Base-by-base conservation (phyloP, 2,797 vertebrate species). In the Amblyopsis hoosieri region DNA sequence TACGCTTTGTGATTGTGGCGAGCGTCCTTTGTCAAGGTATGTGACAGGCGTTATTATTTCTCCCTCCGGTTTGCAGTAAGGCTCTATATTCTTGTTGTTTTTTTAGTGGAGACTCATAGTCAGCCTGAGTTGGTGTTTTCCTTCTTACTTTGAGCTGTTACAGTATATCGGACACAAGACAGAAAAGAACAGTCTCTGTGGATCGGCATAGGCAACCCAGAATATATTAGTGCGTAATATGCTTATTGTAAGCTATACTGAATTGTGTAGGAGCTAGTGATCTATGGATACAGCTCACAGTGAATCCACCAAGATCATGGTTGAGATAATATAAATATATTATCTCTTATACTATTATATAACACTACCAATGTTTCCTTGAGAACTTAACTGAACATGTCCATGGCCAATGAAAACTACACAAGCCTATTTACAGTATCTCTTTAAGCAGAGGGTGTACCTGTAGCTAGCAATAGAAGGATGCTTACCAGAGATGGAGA, bases 41-140 rank as follows among this genome's bases (percentile, higher is more conserved):
- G 49, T 66, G 82, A 78, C 76, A 73, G 75, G 12, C 74, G 71
- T 62, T 54, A 54, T 86, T 67, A 76, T 67, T 78, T 54, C 61
- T 71, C 11, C 51, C 6, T 13, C 54, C 29, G 42, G 29, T 60
- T 63, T 48, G 50, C 45, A 37, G 45, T 37, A 13, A 13, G 4
- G 52, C 53, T 37, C 29, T 54, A 53, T 23, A 23, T 23, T 23
- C 2, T 56, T 47, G 17, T 57, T 67, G 23, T 54, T 54, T 42
- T 67, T 67, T 53, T 29, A 57, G 66, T 14, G 53, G 47, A 12
- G n/a, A 50, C 55, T 70, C 8, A 11, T 62, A 14, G 67, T 59
- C 58, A 45, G 62, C 55, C 3, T 50, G 15, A 56, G 45, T 12
- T 1, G 33, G 48, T 54, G 49, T 52, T 59, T 48, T 62, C 17